phyloP scores from a whole-genome alignment of 23 tunicate species.

The Pegea sp. region DNA sequence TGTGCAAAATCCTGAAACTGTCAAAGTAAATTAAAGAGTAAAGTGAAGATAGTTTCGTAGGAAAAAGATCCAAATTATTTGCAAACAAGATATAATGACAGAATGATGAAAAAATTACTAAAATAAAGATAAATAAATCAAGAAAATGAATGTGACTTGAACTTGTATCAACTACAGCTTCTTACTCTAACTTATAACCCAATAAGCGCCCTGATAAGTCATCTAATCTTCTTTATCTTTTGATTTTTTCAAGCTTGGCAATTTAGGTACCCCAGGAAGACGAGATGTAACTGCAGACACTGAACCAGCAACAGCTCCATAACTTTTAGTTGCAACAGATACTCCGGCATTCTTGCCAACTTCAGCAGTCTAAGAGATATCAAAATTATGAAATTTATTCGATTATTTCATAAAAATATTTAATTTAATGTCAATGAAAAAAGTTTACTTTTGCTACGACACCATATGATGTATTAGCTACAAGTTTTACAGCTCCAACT shows the following conservation, averaged over 20 bases:
- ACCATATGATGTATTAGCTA: constrained; percentile 46
- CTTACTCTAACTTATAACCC: too few species aligned
- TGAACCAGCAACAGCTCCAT: constrained; percentile 30
- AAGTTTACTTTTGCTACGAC: constrained; percentile 56
- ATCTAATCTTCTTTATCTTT: constrained; percentile 84
- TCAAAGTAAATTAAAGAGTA: too few species aligned
- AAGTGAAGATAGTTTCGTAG: too few species aligned
- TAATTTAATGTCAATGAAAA: not conserved
- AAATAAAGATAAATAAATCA: too few species aligned
- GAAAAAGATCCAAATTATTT: too few species aligned
- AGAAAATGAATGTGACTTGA: too few species aligned
- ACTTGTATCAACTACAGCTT: too few species aligned
- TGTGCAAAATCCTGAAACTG: too few species aligned
- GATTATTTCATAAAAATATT: not conserved
- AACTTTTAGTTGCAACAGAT: constrained; percentile 50
- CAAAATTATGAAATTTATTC: too few species aligned
- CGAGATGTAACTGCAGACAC: constrained; percentile 31
- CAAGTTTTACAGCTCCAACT: constrained; percentile 73
- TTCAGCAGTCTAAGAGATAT: constrained; percentile 78
- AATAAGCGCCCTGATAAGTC: too few species aligned
- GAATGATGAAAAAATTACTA: too few species aligned
- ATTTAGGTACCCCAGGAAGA: constrained; percentile 12
- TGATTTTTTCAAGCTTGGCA: constrained; percentile 24
- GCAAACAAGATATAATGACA: too few species aligned
- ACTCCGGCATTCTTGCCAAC: constrained; percentile 65